Evolutionary conservation across 1,140 invertebrate species (phyloP), one percentile per base, ranked within the genome.

Genomic region (Stratiolaelaps scimitus): DNA sequence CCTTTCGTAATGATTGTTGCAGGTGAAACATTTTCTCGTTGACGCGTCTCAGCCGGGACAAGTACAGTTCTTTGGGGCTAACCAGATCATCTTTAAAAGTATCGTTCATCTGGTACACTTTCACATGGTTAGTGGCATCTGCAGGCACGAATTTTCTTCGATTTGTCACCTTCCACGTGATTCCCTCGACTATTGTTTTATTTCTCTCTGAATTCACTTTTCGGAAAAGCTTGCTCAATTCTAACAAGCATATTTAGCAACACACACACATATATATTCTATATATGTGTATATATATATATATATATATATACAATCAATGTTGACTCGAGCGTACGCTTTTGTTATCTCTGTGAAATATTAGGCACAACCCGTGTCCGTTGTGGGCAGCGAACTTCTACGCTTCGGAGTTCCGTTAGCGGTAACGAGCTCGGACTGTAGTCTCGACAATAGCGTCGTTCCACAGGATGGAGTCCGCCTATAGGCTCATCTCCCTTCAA

Each of bases 11-110:
- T 15, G 15, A 23, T 48, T 48, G 26, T 48, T 28, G 15, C 53
- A 60, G 53, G 53, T 60, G 23, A 60, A 60, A 23, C 53, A 60
- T 60, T 60, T 60, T 34, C 34, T 60, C 15, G 53, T 60, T 26
- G 53, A 60, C 53, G 53, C 53, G 26, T 60, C 53, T 4, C 53
- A 60, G 10, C 53, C 53, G 15, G 26, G 15, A 23, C 53, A 60
- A 1, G 53, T 60, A 29, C 53, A 60, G 20, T 60, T 60, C 26
- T 60, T 60, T 10, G 53, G 53, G 2, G 53, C 53, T 1, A 60
- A 60, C 23, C 53, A 60, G 23, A 26, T 60, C 15, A 60, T 60
- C 26, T 60, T 60, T 34, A 34, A 26, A 17, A 60, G 17, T 2
- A 60, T 60, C 10, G 53, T 60, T n/a, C 26, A 60, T 60, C 34